Evolutionary conservation across 2,888 invertebrate species (phyloP).

Genomic region (Odontocerum albicorne): DNA sequence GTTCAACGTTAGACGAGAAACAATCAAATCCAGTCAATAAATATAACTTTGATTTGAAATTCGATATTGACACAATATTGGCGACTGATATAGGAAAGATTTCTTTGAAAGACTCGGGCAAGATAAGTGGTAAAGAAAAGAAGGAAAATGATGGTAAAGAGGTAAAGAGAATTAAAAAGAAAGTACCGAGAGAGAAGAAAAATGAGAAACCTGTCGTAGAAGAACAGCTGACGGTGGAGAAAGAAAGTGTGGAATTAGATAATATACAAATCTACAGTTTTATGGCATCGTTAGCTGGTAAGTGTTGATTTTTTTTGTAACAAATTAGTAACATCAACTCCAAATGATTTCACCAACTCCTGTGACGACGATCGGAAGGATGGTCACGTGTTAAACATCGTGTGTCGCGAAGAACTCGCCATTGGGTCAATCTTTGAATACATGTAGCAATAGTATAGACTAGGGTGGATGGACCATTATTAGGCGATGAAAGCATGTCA

Average conservation of each 20-base stretch:
- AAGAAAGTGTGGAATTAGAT: slow-evolving; percentile 42
- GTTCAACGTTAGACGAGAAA: background rate
- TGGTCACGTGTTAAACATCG: too few species aligned
- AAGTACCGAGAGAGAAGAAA: slow-evolving; percentile 38
- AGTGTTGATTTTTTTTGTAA: slow-evolving; percentile 21
- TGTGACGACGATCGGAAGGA: too few species aligned
- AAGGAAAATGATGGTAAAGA: background rate
- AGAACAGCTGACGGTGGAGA: slow-evolving; percentile 27
- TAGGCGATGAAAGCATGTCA: too few species aligned
- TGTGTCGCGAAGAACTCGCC: too few species aligned
- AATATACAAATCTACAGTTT: slow-evolving; percentile 46
- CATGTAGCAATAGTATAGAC: too few species aligned
- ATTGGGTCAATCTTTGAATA: too few species aligned
- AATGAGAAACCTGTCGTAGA: slow-evolving; percentile 40
- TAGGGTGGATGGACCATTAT: too few species aligned
- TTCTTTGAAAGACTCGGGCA: slow-evolving; percentile 1
- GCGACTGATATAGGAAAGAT: background rate
- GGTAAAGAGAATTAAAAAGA: slow-evolving; percentile 1
- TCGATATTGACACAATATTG: background rate
- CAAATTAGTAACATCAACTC: too few species aligned
- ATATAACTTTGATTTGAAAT: background rate
- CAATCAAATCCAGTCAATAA: background rate
- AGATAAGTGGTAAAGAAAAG: too few species aligned
- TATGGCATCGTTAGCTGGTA: slow-evolving; percentile 60
- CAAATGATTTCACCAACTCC: too few species aligned